These are phyloP conservation scores for Scolopax bukidnonensis DNA, from an alignment of 2,797 vertebrate species.

Conservation along the genomic window DNA sequence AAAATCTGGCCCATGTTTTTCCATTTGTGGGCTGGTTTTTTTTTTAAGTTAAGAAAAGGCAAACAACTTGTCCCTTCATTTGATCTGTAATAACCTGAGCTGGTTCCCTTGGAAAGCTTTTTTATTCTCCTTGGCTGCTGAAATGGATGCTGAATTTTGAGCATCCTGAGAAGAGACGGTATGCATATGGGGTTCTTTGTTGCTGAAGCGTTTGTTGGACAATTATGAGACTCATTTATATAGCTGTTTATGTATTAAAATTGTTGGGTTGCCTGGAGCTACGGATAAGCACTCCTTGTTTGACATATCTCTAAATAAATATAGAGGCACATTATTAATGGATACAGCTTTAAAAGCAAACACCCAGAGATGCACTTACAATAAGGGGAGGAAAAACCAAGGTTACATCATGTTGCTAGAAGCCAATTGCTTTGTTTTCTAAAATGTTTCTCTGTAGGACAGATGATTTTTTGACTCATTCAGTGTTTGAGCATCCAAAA, in stretches of 20 bases:
- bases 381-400: constrained; percentile 66
- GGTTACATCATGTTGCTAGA: constrained; percentile 68
- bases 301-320: constrained; percentile 68
- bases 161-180: constrained; percentile 20
- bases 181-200: constrained; percentile 34
- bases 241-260: constrained; percentile 56
- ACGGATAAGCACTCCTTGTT: constrained; percentile 45
- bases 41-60: constrained; percentile 30
- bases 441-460: constrained; percentile 55
- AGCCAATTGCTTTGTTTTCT: constrained; percentile 70
- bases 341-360: constrained; percentile 65
- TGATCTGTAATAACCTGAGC: constrained; percentile 53
- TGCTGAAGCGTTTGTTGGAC: constrained; percentile 31
- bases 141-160: constrained; percentile 8
- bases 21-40: not conserved
- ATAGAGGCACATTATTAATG: constrained; percentile 57
- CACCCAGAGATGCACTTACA: constrained; percentile 63
- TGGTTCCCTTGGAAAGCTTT: constrained; percentile 43
- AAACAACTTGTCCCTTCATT: constrained; percentile 40
- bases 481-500: constrained; percentile 51
- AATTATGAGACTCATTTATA: constrained; percentile 50
- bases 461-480: constrained; percentile 73
- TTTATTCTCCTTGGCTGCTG: constrained; percentile 54
- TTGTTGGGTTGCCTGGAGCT: constrained; percentile 61
- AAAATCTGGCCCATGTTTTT: constrained; percentile 48